Conservation (phyloP, 2,888 invertebrate species). For the Cephus spinipes region DNA sequence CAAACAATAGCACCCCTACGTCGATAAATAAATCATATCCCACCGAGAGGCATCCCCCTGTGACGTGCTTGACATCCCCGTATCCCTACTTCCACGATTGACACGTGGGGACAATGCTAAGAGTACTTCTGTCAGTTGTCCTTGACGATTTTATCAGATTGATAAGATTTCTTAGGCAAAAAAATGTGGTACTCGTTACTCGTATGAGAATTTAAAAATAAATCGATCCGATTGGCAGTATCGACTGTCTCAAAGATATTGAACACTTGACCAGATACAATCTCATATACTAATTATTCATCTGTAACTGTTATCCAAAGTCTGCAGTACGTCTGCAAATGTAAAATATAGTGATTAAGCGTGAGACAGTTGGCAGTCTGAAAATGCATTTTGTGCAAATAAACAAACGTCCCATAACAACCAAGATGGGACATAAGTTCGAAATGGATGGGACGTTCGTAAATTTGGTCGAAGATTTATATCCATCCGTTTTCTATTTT, state of each 20-base stretch:
- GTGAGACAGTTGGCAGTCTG: neutral
- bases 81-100: neutral
- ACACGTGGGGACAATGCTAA: neutral
- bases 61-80: neutral
- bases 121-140: neutral
- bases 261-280: neutral
- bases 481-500: neutral
- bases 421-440: neutral
- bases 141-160: neutral
- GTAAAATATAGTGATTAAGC: neutral
- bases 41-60: constrained; percentile 34
- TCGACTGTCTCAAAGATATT: neutral
- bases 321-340: no score
- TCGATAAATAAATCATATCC: constrained; percentile 56
- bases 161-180: neutral
- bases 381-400: neutral
- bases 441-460: neutral
- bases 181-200: neutral
- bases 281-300: neutral
- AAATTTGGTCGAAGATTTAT: neutral
- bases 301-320: no score
- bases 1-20: constrained; percentile 45
- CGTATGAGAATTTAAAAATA: neutral
- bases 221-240: neutral
- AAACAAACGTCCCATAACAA: neutral